phyloP scores from a whole-genome alignment of 2,797 vertebrate genomes.

The Austrolebias charrua region DNA sequence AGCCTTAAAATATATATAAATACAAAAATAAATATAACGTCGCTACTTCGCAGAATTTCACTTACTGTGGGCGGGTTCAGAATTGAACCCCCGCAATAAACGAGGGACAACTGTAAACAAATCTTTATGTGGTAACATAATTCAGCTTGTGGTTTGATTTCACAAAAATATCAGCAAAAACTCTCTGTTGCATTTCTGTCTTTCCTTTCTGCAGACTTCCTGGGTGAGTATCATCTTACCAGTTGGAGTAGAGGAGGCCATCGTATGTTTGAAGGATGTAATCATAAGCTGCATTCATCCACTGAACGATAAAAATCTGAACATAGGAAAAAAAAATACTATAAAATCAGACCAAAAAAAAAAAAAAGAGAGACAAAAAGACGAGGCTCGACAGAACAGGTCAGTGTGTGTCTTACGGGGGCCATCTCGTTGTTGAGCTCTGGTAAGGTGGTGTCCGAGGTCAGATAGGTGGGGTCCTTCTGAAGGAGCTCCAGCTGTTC shows the following conservation, averaged over 20 bases:
- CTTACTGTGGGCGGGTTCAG: too few species aligned
- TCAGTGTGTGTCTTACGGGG: slow-evolving; percentile 78
- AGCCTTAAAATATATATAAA: too few species aligned
- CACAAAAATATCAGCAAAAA: not conserved
- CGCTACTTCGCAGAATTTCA: too few species aligned
- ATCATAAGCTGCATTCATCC: slow-evolving; percentile 84
- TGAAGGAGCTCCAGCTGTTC: slow-evolving; percentile 89
- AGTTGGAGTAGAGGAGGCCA: slow-evolving; percentile 90
- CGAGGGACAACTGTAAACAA: too few species aligned
- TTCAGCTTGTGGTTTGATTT: slow-evolving; percentile 17
- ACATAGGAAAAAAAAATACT: not conserved
- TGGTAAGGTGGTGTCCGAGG: slow-evolving; percentile 82
- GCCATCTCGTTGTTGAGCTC: slow-evolving; percentile 93
- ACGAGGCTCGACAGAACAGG: not conserved
- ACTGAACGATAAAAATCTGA: slow-evolving; percentile 90
- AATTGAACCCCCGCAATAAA: too few species aligned
- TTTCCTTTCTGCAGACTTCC: slow-evolving; percentile 8
- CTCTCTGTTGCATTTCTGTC: not conserved
- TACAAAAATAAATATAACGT: too few species aligned
- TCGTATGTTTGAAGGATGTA: slow-evolving; percentile 87
- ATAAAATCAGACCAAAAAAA: not conserved
- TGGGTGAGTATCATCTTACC: slow-evolving; percentile 74
- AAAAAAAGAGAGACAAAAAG: not conserved
- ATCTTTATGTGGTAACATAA: not conserved
- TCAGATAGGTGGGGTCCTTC: slow-evolving; percentile 86